Evolutionary conservation across 2,888 invertebrate genomes (phyloP).

Genomic region (Ethmia dodecea): DNA sequence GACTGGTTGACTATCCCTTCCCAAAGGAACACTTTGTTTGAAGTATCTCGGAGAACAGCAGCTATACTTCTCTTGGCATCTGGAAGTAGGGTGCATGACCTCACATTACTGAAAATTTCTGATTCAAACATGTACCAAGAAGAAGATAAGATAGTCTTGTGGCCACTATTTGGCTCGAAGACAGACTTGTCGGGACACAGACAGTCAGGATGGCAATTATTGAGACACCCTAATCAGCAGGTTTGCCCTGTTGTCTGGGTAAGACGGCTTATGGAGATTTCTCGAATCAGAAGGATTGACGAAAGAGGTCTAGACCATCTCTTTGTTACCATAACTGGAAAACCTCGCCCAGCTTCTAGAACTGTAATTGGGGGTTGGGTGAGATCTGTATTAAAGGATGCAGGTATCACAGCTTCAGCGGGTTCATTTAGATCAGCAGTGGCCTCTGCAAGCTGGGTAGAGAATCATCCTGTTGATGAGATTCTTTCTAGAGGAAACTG

Average conservation of each 20-base stretch:
- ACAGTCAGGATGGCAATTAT: constrained; percentile 1
- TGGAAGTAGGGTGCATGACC: constrained; percentile 1
- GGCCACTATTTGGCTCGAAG: constrained; percentile 5
- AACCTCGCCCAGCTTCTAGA: not conserved
- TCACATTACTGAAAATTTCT: constrained; percentile 1
- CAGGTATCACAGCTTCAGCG: not conserved
- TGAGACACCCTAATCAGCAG: not conserved
- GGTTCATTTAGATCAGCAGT: not conserved
- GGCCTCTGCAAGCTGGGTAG: not conserved
- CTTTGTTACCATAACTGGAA: not conserved
- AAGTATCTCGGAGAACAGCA: not conserved
- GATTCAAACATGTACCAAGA: not conserved
- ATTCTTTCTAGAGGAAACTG: not conserved
- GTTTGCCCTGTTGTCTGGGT: not conserved
- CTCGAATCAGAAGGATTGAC: not conserved
- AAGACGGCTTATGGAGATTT: not conserved
- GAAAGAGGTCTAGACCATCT: not conserved
- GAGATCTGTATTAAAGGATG: not conserved
- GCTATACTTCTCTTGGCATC: constrained; percentile 1
- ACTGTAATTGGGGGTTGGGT: not conserved
- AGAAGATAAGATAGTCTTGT: not conserved
- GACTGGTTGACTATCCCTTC: constrained; percentile 13
- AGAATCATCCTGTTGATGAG: not conserved
- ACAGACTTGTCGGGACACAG: not conserved
- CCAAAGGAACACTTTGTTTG: not conserved